Base-by-base conservation (phyloP, 2,888 invertebrate genomes). In the Macrosiphum euphorbiae region DNA sequence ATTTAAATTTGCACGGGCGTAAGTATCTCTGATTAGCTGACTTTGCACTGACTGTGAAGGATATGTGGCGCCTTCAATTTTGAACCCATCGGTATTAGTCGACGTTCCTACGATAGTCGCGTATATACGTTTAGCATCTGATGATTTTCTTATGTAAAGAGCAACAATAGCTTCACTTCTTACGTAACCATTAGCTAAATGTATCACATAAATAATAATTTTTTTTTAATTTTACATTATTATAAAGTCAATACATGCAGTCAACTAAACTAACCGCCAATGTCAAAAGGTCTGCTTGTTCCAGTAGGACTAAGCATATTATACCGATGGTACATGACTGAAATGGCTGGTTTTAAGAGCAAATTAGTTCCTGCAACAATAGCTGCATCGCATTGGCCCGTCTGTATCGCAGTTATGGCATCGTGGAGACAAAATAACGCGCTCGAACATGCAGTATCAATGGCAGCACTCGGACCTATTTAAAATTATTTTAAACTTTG, bases 91-190 rank as follows among this genome's bases (percentile, higher is more conserved):
- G 13, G 94, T 94, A 41, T 95, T 95, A 7, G 94, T 92, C 13
- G 94, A 90, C 1, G 94, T 89, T n/a, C 94, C 94, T 0, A 94
- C 88, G 20, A 95, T 16, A 24, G 94, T 91, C 0, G 94, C 94
- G 88, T 95, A 95, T 11, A 95, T 94, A 86, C 95, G 50, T 85
- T 91, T 94, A 1, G 94, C 94, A n/a, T 94, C 91, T 20, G n/a
- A 55, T 0, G 94, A 92, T 44, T 92, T 92, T 86, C 91, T 94
- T 41, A 95, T 89, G 52, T 94, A 95, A 61, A 95, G 55, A 10
- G 94, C 94, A 35, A 94, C 94, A 41, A 94, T 93, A 7, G 94
- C 93, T 94, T 95, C 95, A 67, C 94, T 94, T 92, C 94, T 92
- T n/a, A 94, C 94, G 20, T 94, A 94, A 47, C 95, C 95, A 41